Evolutionary conservation across 1,140 invertebrate species (phyloP), one percentile per base, ranked within the genome.

Genomic region (Brachionus manjavacas): DNA sequence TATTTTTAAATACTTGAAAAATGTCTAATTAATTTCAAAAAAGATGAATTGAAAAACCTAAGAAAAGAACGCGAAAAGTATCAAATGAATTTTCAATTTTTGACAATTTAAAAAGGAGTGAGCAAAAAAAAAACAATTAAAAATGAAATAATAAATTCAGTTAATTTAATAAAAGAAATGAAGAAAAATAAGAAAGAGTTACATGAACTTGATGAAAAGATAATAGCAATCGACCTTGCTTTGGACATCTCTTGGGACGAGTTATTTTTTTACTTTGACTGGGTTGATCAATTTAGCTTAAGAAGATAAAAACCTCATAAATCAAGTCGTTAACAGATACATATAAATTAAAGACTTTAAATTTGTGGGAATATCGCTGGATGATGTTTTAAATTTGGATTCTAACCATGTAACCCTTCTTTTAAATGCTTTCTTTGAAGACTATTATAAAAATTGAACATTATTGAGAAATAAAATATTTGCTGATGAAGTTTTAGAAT

Each of bases 391-490:
- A 14, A 28, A 70, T 3, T 35, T 70, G 28, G 66, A 70, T n/a
- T 14, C 66, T 2, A 70, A 70, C 7, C 11, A 70, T 11, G 14
- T 39, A 35, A 9, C 25, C 3, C 66, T 70, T 70, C 31, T 70
- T n/a, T 35, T 31, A 11, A 70, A 28, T 35, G 66, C 66, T 12
- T 70, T 70, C 35, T 70, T 31, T n/a, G 66, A 70, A 70, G 20
- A 70, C 20, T n/a, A 70, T n/a, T 70, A 31, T 70, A 23, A n/a
- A 14, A n/a, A 14, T 70, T 70, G 28, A 70, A 25, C 7, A 70
- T n/a, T 14, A 70, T 70, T 31, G 20, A 70, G 66, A 70, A 70
- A 70, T 14, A 14, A 23, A n/a, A 70, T 70, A 70, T 70, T 70
- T 70, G 31, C 66, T 2, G 66, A 70, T n/a, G 25, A 70, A n/a